Percentiles rank a stretch among this genome's conserved stretches.
Conservation (phyloP, 2,113 vertebrate genomes). For the Apeltes quadracus region DNA sequence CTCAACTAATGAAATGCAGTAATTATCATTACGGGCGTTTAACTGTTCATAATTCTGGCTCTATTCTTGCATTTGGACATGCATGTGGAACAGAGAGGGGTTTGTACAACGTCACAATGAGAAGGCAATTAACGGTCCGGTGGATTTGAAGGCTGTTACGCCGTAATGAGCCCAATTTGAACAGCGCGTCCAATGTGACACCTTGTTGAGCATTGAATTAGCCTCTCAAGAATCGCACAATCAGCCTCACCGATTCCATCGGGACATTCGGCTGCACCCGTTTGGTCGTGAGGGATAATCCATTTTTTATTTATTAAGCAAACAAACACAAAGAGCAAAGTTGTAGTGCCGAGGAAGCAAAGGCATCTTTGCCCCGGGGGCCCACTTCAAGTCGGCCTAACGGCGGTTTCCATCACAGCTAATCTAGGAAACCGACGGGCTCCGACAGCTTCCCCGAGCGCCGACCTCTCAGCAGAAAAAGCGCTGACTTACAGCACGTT, state of each 20-base stretch:
- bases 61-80: slow-evolving; percentile 66
- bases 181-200: slow-evolving; percentile 33
- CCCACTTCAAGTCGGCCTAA: slow-evolving; percentile 17
- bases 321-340: not conserved
- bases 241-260: not conserved
- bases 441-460: slow-evolving; percentile 34
- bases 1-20: slow-evolving; percentile 45
- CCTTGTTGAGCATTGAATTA: slow-evolving; percentile 41
- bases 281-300: slow-evolving; percentile 7
- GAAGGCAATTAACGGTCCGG: slow-evolving; percentile 57
- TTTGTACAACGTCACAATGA: slow-evolving; percentile 63
- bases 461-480: slow-evolving; percentile 45
- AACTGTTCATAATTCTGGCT: slow-evolving; percentile 53
- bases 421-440: slow-evolving; percentile 33
- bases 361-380: not conserved
- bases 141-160: slow-evolving; percentile 58
- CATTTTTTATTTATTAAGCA: slow-evolving; percentile 38
- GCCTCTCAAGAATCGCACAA: not conserved
- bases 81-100: slow-evolving; percentile 51
- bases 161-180: slow-evolving; percentile 57
- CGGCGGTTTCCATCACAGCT: slow-evolving; percentile 42
- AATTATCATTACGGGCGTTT: slow-evolving; percentile 48
- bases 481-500: slow-evolving; percentile 46
- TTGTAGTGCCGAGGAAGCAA: not conserved
- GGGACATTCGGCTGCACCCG: not conserved